Base-by-base conservation (phyloP, 2,888 invertebrate genomes). In the Pyrochroa serraticornis region DNA sequence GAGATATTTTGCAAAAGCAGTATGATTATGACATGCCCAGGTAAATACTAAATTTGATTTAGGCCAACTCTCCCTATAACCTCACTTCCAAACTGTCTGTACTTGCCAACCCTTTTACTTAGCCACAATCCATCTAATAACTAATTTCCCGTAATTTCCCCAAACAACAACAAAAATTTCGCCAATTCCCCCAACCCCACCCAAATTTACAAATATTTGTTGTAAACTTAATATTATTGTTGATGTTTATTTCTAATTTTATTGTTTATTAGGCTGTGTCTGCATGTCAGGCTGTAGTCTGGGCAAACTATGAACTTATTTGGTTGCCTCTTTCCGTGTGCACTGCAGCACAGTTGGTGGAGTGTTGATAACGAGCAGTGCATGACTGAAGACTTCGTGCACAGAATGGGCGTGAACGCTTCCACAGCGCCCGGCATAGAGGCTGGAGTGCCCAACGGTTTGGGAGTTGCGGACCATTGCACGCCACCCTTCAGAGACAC, bases 251-350 rank as follows among this genome's bases (percentile, higher is more conserved):
- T 39, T 39, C 7, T 9, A 10, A 32, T 36, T 43, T 38, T 34
- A 5, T 55, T 60, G 51, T 56, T 56, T 64, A 68, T 13, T 56
- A 77, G 76, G 71, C 76, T 75, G 72, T 75, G 76, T 76, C 76
- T 76, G 75, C 74, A 66, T 63, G 73, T 72, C 71, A 82, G 82
- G 82, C 82, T 77, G 78, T 79, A 79, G 83, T 82, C 83, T 82
- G 82, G 82, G 81, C 79, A 76, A 82, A 81, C 79, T 77, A 84
- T 84, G 84, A 84, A 83, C 80, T 78, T 84, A 77, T 83, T 83
- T 75, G 81, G 82, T 76, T 82, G 82, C 71, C 75, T 84, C 68
- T 82, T 83, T 71, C 83, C 83, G 75, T 84, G 84, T 81, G 83
- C 83, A 75, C 79, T 83, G 79, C 82, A 83, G 79, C 81, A 82